These are phyloP conservation scores for Lagodon rhomboides DNA, from an alignment of 2,797 vertebrate species.

Conservation along the genomic window DNA sequence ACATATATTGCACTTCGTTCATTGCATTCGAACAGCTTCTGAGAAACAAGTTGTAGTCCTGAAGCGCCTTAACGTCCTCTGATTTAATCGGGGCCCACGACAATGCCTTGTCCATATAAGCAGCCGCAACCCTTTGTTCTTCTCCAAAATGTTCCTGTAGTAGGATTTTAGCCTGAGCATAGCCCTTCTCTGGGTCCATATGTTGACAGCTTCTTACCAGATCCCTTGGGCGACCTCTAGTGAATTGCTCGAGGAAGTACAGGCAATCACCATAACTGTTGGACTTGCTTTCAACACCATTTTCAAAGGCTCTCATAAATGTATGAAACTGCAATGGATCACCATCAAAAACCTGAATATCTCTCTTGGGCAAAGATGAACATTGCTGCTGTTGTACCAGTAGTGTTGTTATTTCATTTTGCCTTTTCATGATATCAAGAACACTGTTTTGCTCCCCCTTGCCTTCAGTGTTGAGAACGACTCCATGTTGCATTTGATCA, in stretches of 20 bases:
- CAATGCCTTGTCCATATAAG: not conserved
- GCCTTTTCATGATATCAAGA: conserved; percentile 9
- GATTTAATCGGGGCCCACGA: conserved; percentile 7
- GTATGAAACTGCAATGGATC: conserved; percentile 5
- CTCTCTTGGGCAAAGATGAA: conserved; percentile 18
- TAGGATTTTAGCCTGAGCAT: not conserved
- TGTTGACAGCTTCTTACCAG: not conserved
- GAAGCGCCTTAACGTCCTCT: not conserved
- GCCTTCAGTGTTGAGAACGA: not conserved
- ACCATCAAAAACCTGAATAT: conserved; percentile 13
- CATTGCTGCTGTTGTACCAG: conserved; percentile 25
- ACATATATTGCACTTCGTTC: not conserved
- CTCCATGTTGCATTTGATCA: not conserved
- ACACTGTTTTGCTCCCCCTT: not conserved
- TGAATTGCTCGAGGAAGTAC: not conserved
- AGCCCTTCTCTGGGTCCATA: not conserved
- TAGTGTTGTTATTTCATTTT: conserved; percentile 32
- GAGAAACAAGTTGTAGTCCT: not conserved
- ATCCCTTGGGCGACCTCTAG: not conserved
- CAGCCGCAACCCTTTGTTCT: too few species aligned
- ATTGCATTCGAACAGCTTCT: conserved; percentile 26
- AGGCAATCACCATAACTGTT: not conserved
- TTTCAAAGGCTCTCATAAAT: not conserved
- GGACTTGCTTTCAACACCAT: not conserved
- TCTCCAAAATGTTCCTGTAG: not conserved